These are phyloP conservation scores for Rosalia funebris DNA, from an alignment of 2,888 invertebrate genomes.

Conservation along the genomic window DNA sequence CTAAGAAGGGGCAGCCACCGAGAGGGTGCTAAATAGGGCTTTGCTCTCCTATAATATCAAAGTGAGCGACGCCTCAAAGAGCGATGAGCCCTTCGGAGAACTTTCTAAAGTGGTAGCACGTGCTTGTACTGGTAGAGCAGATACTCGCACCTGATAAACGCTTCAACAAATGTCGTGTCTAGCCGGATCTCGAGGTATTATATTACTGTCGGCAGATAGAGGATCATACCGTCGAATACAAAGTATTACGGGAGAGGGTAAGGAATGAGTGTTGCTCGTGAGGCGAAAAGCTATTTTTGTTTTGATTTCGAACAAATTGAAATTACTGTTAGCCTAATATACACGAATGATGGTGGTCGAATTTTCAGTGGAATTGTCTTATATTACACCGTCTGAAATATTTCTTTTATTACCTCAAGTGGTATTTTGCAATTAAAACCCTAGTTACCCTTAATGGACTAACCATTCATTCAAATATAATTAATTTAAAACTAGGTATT, in stretches of 20 bases:
- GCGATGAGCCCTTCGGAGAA: conserved; percentile 22
- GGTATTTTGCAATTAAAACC: too few relatives aligned
- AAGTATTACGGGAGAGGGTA: conserved; percentile 5
- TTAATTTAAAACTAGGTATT: too few relatives aligned
- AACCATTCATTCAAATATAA: too few relatives aligned
- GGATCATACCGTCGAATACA: conserved; percentile 8
- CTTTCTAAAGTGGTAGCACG: conserved; percentile 28
- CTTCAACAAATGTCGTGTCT: conserved; percentile 35
- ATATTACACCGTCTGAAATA: too few relatives aligned
- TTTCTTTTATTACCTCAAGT: too few relatives aligned
- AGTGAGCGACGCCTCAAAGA: conserved; percentile 24
- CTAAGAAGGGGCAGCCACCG: conserved; percentile 15
- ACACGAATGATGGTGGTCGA: too few relatives aligned
- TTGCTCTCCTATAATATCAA: conserved; percentile 22
- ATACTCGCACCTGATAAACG: conserved; percentile 37
- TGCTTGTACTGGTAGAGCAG: conserved; percentile 15
- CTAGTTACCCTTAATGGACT: too few relatives aligned
- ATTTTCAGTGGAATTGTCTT: too few relatives aligned
- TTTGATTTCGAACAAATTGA: background rate
- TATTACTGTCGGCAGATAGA: conserved; percentile 26
- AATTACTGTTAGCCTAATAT: background rate
- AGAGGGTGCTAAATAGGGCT: conserved; percentile 23
- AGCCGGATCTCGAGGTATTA: conserved; percentile 16
- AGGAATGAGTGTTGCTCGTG: too few relatives aligned
- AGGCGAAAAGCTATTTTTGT: background rate